phyloP scores from a whole-genome alignment of 2,113 vertebrate species.

The Anarhynchus alexandrinus region DNA sequence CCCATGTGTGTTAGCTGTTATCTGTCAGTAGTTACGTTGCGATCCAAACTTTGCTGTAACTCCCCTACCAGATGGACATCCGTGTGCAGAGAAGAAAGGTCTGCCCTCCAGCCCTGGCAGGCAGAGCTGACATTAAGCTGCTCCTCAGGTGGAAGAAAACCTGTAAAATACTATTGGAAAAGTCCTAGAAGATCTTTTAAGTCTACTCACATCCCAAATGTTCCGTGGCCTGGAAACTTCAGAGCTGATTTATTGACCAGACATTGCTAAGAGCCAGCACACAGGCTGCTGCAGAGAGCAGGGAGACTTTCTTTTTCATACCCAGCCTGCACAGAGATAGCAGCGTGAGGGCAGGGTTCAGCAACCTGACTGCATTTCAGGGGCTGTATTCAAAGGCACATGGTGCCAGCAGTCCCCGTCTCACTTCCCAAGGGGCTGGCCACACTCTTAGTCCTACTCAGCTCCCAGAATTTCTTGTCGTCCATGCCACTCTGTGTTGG shows the following conservation, averaged over 20 bases:
- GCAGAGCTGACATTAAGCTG: not conserved
- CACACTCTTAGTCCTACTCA: not conserved
- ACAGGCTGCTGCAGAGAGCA: not conserved
- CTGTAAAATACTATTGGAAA: not conserved
- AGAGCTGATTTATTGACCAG: not conserved
- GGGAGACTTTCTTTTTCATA: no score
- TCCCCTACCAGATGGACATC: no score
- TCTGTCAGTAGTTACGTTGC: accelerated
- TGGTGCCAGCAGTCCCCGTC: accelerated
- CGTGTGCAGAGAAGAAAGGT: not conserved
- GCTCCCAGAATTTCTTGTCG: not conserved
- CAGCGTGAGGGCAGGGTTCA: not conserved
- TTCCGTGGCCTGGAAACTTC: not conserved
- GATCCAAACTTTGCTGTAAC: not conserved
- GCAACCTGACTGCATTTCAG: accelerated
- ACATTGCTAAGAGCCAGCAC: not conserved
- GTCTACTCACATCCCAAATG: not conserved
- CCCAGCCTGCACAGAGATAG: no score
- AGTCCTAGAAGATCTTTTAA: not conserved
- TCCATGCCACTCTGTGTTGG: not conserved
- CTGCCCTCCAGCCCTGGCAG: not conserved
- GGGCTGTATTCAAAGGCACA: not conserved
- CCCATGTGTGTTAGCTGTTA: not conserved
- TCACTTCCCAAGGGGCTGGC: not conserved
- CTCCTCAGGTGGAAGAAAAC: not conserved